phyloP scores from a whole-genome alignment of 2,888 invertebrate genomes.

The Graphium colonna region DNA sequence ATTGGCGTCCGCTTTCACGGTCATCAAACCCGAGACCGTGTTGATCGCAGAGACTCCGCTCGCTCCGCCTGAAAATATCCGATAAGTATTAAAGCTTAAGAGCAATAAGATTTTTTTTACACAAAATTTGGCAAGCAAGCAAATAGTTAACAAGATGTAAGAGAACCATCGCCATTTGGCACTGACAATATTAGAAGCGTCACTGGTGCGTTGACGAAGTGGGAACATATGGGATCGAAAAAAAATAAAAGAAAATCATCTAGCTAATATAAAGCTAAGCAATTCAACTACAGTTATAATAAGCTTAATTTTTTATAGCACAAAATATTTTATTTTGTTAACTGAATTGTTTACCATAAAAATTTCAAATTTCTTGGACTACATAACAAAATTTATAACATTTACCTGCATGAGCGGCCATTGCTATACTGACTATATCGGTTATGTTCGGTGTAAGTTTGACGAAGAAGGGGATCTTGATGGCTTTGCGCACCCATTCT shows the following conservation, averaged over 20 bases:
- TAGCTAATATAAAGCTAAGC: too few relatives aligned
- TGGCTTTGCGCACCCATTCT: constrained; percentile 91
- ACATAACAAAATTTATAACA: background rate
- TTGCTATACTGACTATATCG: constrained; percentile 92
- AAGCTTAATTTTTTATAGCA: too few relatives aligned
- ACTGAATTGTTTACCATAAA: too few relatives aligned
- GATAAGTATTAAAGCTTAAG: constrained; percentile 13
- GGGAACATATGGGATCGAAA: too few relatives aligned
- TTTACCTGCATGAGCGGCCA: constrained; percentile 91
- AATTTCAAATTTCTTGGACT: too few relatives aligned
- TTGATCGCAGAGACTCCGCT: constrained; percentile 98
- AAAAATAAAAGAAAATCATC: too few relatives aligned
- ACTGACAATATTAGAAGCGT: too few relatives aligned
- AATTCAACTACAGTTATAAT: too few relatives aligned
- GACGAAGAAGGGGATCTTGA: constrained; percentile 97
- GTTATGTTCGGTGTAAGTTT: constrained; percentile 99
- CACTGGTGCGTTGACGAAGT: too few relatives aligned
- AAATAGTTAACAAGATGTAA: background rate
- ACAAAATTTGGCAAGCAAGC: too few relatives aligned
- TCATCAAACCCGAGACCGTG: constrained; percentile 97
- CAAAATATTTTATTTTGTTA: too few relatives aligned
- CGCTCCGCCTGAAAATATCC: constrained; percentile 93
- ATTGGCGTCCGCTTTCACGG: constrained; percentile 86
- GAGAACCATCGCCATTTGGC: too few relatives aligned
- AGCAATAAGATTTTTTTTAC: background rate